Base-by-base conservation (phyloP, 2,888 invertebrate species). In the Agelastica alni region DNA sequence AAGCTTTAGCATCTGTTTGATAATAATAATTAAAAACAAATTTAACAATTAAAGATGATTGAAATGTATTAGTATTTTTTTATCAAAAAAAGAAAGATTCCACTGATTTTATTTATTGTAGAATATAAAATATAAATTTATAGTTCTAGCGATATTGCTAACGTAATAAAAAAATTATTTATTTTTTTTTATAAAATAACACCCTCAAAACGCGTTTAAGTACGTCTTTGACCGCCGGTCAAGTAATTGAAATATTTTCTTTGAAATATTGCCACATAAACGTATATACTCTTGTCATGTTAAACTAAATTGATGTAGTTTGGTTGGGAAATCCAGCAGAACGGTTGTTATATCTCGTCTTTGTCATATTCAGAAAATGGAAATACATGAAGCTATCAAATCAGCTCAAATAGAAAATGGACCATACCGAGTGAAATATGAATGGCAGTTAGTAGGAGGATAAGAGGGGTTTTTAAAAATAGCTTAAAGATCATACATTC, bases 181-280 rank as follows among this genome's bases (percentile, higher is more conserved):
- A n/a, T n/a, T n/a, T n/a, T n/a, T n/a, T n/a, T n/a, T n/a, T n/a
- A n/a, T n/a, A n/a, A n/a, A n/a, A n/a, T n/a, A n/a, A n/a, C n/a
- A n/a, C n/a, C n/a, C n/a, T n/a, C n/a, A n/a, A n/a, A n/a, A n/a
- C n/a, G n/a, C n/a, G n/a, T n/a, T n/a, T n/a, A n/a, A n/a, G n/a
- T 26, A 26, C 20, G 34, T 16, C 16, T n/a, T 54, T 60, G 60
- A 63, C 58, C 58, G 65, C 47, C 42, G 64, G 65, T 65, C 67
- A 60, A 62, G 72, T 75, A 77, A 77, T 77, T 77, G 77, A 77
- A 77, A 76, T 75, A 76, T 75, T 74, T 73, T 61, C 60, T 64
- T 62, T 72, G 69, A 73, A 72, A 70, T 73, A 74, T 71, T 64
- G 66, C 65, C 68, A 66, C 68, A 70, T 72, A 73, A 74, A 73